Conservation (phyloP, 2,888 invertebrate species). For the Parochlus steinenii region DNA sequence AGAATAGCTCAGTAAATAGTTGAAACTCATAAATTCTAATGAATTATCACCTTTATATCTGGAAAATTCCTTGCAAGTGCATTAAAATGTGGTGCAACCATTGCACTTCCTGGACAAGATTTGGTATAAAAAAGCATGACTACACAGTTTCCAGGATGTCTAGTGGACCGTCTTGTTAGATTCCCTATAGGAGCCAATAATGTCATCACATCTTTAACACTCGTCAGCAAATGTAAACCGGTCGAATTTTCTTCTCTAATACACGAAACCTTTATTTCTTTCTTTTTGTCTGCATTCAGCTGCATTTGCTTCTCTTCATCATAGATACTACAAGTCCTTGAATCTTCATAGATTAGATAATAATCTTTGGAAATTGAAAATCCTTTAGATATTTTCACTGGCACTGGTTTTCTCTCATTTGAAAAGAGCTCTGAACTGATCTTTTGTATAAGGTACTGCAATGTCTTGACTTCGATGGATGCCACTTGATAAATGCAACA, state of each 20-base stretch:
- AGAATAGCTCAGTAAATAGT: not conserved
- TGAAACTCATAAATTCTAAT: not conserved
- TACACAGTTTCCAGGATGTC: slow-evolving; percentile 47
- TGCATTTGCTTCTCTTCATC: slow-evolving; percentile 6
- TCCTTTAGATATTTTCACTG: too few species aligned
- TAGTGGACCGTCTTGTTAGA: slow-evolving; percentile 38
- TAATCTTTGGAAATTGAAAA: too few species aligned
- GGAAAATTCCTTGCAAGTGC: slow-evolving; percentile 77
- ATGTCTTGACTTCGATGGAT: too few species aligned
- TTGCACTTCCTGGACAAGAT: slow-evolving; percentile 79
- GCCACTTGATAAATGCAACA: too few species aligned
- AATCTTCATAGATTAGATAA: slow-evolving; percentile 4
- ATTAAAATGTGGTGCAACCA: slow-evolving; percentile 81
- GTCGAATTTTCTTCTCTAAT: too few species aligned
- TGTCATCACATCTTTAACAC: slow-evolving; percentile 24
- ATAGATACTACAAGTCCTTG: not conserved
- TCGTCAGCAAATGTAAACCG: too few species aligned
- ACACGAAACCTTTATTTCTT: too few species aligned
- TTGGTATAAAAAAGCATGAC: slow-evolving; percentile 78
- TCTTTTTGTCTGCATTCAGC: slow-evolving; percentile 2
- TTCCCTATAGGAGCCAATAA: slow-evolving; percentile 26
- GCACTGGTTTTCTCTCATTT: too few species aligned
- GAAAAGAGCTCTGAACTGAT: too few species aligned
- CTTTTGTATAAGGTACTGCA: too few species aligned
- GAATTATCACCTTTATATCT: slow-evolving; percentile 63